A percentile compares a stretch with the other conserved stretches of the same genome.
These are phyloP conservation scores for Watsonalla binaria DNA, from an alignment of 2,888 invertebrate genomes.

Conservation along the genomic window DNA sequence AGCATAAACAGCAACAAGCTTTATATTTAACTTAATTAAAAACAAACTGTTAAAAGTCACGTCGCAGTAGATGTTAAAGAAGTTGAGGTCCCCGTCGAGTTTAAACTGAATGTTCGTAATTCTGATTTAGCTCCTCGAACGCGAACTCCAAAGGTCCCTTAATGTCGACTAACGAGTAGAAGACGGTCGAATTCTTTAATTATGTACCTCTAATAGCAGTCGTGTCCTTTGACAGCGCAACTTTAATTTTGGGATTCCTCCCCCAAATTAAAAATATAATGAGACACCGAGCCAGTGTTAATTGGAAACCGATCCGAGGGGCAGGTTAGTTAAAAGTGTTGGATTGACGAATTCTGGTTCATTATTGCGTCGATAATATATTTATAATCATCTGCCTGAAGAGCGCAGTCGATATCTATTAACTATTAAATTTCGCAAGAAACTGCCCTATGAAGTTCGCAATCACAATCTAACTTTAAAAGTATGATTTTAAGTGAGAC, in stretches of 20 bases:
- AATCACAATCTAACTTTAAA: too few relatives aligned
- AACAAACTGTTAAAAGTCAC: constrained; percentile 26
- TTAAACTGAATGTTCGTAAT: constrained; percentile 51
- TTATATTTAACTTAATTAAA: constrained; percentile 17
- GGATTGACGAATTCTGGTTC: constrained; percentile 25
- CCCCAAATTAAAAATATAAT: constrained; percentile 79
- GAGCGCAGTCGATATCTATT: not conserved
- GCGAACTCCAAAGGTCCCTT: constrained; percentile 64
- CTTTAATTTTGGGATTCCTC: constrained; percentile 74
- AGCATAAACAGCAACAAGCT: too few relatives aligned
- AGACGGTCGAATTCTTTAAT: constrained; percentile 76
- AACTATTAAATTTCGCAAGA: constrained; percentile 1
- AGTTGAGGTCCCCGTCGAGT: constrained; percentile 34
- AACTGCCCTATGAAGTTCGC: too few relatives aligned
- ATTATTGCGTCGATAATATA: constrained; percentile 15
- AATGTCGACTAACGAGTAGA: constrained; percentile 68
- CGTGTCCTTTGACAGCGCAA: constrained; percentile 75
- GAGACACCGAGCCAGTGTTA: constrained; percentile 73
- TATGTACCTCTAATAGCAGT: constrained; percentile 76
- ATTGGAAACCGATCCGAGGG: constrained; percentile 76
- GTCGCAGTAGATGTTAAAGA: constrained; percentile 25
- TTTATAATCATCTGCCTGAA: constrained; percentile 15
- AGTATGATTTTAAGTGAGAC: too few relatives aligned
- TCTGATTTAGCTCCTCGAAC: constrained; percentile 4
- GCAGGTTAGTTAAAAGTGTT: constrained; percentile 46